Percentiles rank a stretch among this genome's conserved stretches.
Evolutionary conservation across 2,797 vertebrate genomes (phyloP).

Genomic region (Hybognathus amarus): DNA sequence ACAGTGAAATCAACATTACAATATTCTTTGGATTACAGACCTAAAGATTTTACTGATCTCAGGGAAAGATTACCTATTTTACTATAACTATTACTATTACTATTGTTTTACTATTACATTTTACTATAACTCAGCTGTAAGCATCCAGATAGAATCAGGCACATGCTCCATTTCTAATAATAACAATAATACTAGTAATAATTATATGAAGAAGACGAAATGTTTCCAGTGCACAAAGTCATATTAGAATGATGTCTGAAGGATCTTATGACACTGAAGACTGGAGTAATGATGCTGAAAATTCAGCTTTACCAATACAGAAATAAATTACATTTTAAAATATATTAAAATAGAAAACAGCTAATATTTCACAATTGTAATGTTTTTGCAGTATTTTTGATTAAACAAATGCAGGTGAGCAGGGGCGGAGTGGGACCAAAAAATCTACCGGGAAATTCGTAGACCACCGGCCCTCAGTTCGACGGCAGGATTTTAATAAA

Average conservation of each 20-base stretch:
- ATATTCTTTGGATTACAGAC: not conserved
- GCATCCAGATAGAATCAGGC: not conserved
- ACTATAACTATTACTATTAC: no score
- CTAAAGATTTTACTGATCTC: not conserved
- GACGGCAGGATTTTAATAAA: no score
- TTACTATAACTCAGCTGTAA: not conserved
- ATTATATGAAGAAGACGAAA: not conserved
- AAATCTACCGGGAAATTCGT: no score
- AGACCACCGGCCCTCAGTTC: no score
- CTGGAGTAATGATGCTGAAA: not conserved
- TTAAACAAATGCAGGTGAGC: not conserved
- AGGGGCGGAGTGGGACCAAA: no score
- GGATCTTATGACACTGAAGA: not conserved
- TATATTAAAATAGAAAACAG: no score
- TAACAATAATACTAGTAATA: not conserved
- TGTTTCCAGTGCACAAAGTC: not conserved
- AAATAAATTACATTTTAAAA: not conserved
- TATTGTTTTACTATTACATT: no score
- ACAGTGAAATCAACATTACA: not conserved
- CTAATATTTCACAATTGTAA: no score
- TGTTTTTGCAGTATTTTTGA: no score
- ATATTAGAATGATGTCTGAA: slow-evolving; percentile 10
- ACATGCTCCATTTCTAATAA: not conserved
- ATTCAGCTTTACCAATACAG: not conserved
- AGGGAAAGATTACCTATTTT: no score